Percentiles rank a stretch among this genome's conserved stretches.
Conservation (phyloP, 2,797 vertebrate species). For the Eupleurogrammus muticus region DNA sequence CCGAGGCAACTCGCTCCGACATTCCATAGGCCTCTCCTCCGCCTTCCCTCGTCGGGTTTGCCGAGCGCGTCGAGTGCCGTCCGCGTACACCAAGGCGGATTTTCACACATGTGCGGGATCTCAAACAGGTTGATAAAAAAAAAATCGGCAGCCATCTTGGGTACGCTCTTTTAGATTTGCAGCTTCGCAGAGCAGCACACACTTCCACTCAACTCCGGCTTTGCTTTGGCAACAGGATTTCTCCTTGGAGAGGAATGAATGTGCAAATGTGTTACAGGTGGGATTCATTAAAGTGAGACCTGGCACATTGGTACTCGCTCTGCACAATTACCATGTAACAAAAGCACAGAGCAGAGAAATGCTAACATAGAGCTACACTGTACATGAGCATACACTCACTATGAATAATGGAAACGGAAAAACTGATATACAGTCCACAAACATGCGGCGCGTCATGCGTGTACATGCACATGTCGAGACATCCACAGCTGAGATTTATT, state of each 20-base stretch:
- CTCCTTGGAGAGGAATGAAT: constrained; percentile 82
- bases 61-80: not conserved
- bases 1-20: constrained; percentile 56
- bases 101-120: constrained; percentile 36
- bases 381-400: constrained; percentile 33
- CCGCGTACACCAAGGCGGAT: constrained; percentile 40
- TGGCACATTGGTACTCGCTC: constrained; percentile 77
- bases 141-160: constrained; percentile 65
- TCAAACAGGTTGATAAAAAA: constrained; percentile 57
- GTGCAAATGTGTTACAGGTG: constrained; percentile 85
- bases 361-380: constrained; percentile 45
- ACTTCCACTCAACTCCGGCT: constrained; percentile 71
- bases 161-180: constrained; percentile 60
- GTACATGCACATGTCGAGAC: constrained; percentile 16
- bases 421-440: constrained; percentile 25
- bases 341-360: constrained; percentile 67
- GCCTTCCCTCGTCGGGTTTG: constrained; percentile 44
- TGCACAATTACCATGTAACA: constrained; percentile 77
- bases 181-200: constrained; percentile 52
- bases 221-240: constrained; percentile 81
- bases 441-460: constrained; percentile 21
- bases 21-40: constrained; percentile 66
- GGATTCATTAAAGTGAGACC: constrained; percentile 84
- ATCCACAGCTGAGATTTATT: constrained; percentile 67
- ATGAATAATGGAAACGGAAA: constrained; percentile 42